A percentile compares a stretch with the other conserved stretches of the same genome.
Evolutionary conservation across 2,113 vertebrate species (phyloP).

Genomic region (Tursiops truncatus): DNA sequence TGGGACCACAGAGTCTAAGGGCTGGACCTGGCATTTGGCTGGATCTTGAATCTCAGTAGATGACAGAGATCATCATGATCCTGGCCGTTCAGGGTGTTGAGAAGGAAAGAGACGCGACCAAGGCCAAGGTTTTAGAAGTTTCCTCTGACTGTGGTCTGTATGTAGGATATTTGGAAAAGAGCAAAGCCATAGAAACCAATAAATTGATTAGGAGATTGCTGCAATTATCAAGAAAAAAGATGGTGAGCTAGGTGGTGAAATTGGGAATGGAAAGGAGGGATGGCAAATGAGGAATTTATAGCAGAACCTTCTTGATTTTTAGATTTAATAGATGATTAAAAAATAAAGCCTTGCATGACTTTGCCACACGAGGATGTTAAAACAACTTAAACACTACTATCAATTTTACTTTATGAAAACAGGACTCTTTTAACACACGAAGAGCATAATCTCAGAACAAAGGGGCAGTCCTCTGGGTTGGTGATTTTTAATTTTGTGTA

Average conservation of each 20-base stretch:
- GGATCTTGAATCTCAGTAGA: neutral
- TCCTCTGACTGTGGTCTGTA: neutral
- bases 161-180: neutral
- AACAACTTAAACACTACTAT: neutral
- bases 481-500: neutral
- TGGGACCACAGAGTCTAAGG: no score
- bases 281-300: neutral
- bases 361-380: neutral
- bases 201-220: neutral
- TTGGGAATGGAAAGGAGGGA: neutral
- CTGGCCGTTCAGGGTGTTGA: accelerated
- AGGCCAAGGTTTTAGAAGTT: neutral
- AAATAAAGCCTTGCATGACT: neutral
- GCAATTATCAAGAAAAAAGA: neutral
- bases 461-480: neutral
- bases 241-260: neutral
- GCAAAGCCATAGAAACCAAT: neutral
- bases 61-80: neutral
- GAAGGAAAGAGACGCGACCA: accelerated
- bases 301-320: neutral
- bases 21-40: neutral
- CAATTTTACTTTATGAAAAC: neutral
- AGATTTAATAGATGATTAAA: neutral
- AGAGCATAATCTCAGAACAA: neutral
- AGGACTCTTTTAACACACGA: neutral